Conservation (phyloP, 2,888 invertebrate species). For the Amiota communis region DNA sequence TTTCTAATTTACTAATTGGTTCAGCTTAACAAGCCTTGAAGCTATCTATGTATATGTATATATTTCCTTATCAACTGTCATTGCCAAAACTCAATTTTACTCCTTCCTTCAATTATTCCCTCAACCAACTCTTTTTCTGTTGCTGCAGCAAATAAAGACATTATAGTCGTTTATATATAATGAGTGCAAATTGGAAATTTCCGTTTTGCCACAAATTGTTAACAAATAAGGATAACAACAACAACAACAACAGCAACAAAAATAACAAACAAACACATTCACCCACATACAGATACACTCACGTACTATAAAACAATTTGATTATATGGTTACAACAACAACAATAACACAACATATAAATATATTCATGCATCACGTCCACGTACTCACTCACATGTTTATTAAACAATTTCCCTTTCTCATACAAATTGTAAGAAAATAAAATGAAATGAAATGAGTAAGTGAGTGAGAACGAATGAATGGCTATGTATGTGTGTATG, state of each 20-base stretch:
- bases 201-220: slow-evolving; percentile 1
- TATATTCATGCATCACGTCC: too few species aligned
- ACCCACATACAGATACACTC: background rate
- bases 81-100: background rate
- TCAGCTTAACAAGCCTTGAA: background rate
- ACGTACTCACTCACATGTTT: too few species aligned
- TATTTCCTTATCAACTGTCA: background rate
- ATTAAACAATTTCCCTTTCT: background rate
- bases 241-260: background rate
- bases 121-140: too few species aligned
- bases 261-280: background rate
- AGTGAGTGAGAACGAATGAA: too few species aligned
- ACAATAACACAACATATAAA: too few species aligned
- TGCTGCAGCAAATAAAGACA: too few species aligned
- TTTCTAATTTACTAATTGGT: background rate
- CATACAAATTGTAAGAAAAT: too few species aligned
- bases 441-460: too few species aligned
- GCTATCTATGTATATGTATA: background rate
- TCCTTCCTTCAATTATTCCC: background rate
- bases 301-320: too few species aligned
- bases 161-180: background rate
- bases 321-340: too few species aligned
- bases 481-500: too few species aligned
- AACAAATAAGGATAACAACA: too few species aligned
- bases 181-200: slow-evolving; percentile 1